These are phyloP conservation scores for Steinernema khuongi DNA, from an alignment of 1,140 invertebrate genomes.

Conservation along the genomic window DNA sequence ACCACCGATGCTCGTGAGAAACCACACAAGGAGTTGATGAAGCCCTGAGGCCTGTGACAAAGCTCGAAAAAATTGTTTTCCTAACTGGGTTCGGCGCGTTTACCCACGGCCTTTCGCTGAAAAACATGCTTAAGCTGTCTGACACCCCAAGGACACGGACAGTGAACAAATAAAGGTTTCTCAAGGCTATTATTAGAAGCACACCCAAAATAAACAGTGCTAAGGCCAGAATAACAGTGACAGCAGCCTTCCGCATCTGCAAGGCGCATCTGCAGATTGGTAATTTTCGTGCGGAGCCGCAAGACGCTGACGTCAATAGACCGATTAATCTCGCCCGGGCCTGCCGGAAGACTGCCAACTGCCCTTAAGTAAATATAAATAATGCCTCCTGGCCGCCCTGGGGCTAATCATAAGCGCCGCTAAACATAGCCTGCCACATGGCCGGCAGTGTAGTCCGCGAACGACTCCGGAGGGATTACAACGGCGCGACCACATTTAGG, in stretches of 20 bases:
- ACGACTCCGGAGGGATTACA: no score
- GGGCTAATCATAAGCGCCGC: constrained; percentile 8
- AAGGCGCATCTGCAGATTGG: constrained; percentile 4
- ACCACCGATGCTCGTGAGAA: constrained; percentile 65
- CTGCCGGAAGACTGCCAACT: neutral
- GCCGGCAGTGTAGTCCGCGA: no score
- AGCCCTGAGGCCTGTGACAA: neutral
- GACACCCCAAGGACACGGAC: no score
- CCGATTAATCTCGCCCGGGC: neutral
- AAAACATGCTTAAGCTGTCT: no score
- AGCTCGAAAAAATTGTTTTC: neutral
- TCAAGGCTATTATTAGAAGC: no score
- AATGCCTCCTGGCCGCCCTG: neutral
- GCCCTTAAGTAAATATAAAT: constrained; percentile 11
- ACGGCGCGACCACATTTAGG: no score
- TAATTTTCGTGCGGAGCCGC: neutral
- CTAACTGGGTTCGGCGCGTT: no score
- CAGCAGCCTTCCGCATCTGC: neutral
- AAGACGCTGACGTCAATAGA: constrained; percentile 10
- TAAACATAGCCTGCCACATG: no score
- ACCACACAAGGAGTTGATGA: neutral
- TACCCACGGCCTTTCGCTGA: no score
- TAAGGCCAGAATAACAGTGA: neutral
- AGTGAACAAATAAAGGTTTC: no score
- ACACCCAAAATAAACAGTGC: neutral